A percentile compares a stretch with the other conserved stretches of the same genome.
Evolutionary conservation across 2,888 invertebrate species (phyloP).

Genomic region (Halocaridina rubra): DNA sequence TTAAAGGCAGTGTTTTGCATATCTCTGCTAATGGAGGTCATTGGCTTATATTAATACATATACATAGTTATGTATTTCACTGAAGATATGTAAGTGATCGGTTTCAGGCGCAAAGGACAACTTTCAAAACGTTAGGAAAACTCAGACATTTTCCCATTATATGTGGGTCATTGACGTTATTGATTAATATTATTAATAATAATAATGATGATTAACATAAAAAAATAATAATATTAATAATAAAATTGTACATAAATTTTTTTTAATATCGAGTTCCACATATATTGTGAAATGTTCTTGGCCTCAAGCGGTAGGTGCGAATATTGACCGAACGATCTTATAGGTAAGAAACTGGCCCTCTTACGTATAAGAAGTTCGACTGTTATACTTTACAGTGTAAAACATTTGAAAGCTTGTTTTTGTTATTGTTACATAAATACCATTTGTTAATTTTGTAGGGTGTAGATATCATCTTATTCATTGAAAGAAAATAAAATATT

Average conservation of each 20-base stretch:
- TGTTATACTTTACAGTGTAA: constrained; percentile 38
- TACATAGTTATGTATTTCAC: not conserved
- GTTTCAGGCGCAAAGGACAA: not conserved
- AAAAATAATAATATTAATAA: no score
- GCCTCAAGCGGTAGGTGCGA: not conserved
- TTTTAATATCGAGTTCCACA: not conserved
- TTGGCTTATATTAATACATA: not conserved
- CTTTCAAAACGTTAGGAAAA: not conserved
- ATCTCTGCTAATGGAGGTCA: not conserved
- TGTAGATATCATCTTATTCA: constrained; percentile 31
- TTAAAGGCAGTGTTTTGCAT: not conserved
- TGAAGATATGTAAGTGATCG: not conserved
- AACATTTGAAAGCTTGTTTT: constrained; percentile 36
- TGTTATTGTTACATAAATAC: constrained; percentile 48
- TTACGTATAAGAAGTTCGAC: constrained; percentile 2
- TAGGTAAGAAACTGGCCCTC: constrained; percentile 24
- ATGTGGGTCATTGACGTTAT: no score
- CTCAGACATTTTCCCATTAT: not conserved
- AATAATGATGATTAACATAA: no score
- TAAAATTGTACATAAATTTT: not conserved
- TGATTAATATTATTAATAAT: no score
- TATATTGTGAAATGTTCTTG: no score
- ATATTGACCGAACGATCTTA: not conserved
- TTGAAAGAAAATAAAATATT: constrained; percentile 9
- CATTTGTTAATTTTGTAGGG: constrained; percentile 49